phyloP scores from a whole-genome alignment of 2,888 invertebrate species.

The Morpho achilles region DNA sequence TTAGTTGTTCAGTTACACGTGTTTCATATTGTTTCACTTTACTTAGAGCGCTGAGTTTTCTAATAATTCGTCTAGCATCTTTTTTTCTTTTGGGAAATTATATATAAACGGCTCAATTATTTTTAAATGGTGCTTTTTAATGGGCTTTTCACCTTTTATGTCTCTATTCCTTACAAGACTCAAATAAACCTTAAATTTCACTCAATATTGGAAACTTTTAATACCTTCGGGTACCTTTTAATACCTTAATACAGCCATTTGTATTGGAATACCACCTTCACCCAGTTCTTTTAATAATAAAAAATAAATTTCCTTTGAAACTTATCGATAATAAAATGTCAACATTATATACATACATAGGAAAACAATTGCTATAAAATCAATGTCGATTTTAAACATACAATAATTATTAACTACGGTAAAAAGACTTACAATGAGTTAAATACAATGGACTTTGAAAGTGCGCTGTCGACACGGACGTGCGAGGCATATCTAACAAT shows the following conservation, averaged over 20 bases:
- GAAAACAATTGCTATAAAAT: not conserved
- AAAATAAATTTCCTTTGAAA: not conserved
- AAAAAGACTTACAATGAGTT: slow-evolving; percentile 8
- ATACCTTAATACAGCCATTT: not conserved
- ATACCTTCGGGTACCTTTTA: too few species aligned
- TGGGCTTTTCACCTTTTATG: too few species aligned
- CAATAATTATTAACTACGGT: not conserved
- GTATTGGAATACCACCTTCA: not conserved
- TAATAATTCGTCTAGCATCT: too few species aligned
- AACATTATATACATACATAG: not conserved
- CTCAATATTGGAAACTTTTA: too few species aligned
- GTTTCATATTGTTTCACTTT: too few species aligned
- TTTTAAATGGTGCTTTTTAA: too few species aligned
- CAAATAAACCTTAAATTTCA: too few species aligned
- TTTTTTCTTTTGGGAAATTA: too few species aligned
- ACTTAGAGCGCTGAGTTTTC: too few species aligned
- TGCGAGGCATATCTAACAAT: slow-evolving; percentile 9
- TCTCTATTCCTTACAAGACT: too few species aligned
- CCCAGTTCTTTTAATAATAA: not conserved
- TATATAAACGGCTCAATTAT: too few species aligned
- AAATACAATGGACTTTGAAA: not conserved
- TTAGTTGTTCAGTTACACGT: too few species aligned
- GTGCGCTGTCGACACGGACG: slow-evolving; percentile 8
- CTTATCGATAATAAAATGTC: not conserved
- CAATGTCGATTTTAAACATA: not conserved